Base-by-base conservation (phyloP, 2,888 invertebrate genomes). In the Drosophila merina region DNA sequence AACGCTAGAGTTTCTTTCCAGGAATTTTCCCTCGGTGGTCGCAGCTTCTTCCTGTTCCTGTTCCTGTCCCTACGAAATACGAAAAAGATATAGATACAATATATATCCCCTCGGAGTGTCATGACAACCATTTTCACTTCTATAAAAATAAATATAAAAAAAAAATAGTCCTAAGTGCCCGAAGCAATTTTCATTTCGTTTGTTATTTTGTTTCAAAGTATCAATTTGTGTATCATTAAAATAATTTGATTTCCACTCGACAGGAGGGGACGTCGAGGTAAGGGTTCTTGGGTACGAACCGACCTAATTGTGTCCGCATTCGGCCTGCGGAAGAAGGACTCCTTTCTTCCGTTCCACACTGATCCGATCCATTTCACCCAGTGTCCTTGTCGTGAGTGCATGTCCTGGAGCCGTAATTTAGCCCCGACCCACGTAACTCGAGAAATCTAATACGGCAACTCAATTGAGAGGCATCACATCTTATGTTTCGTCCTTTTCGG, bases 161-260 rank as follows among this genome's bases (percentile, higher is more conserved):
- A 59, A 74, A 77, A 77, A 76, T 76, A 79, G 88, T 78, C 86
- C 52, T 66, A 74, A 88, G 58, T 52, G 84, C 87, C 79, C 47
- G 51, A 49, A 74, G 86, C 88, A 62, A 86, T 86, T 85, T 85
- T 88, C 80, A 82, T 85, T 86, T 84, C 67, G 78, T 86, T 81
- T 88, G 82, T 88, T 84, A 76, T 81, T 88, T 79, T 79, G 76
- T 88, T 75, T 87, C 79, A 87, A 88, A 89, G 89, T 87, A 87
- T 87, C 89, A 87, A 89, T 87, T 87, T 87, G 87, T 89, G 87
- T 82, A 85, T 88, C 87, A 89, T 87, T 87, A 88, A 89, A 87
- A 89, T 88, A 87, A 89, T 87, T 89, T 85, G 82, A 88, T 86
- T 87, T 83, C 71, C 75, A 86, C 83, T 87, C 75, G 73, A 75